Percentiles rank a stretch among this genome's conserved stretches.
These are phyloP conservation scores for Stylophora pistillata DNA, from an alignment of 64 coral and sea anemone genomes.

Conservation along the genomic window DNA sequence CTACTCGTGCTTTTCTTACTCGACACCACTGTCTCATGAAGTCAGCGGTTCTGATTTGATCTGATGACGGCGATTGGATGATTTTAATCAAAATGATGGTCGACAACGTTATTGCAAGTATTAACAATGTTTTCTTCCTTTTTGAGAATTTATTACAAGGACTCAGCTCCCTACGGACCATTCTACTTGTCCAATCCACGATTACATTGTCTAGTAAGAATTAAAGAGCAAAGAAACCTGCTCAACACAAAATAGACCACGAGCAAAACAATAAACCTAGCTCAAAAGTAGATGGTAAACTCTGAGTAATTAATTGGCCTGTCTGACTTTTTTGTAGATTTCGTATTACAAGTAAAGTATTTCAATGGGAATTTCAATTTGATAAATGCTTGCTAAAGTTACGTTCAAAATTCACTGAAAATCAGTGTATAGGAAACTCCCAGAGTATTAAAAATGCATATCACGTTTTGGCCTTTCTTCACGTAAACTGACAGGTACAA, in stretches of 20 bases:
- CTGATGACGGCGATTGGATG: conserved; percentile 14
- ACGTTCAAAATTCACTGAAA: no score
- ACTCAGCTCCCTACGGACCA: conserved; percentile 14
- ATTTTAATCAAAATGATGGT: neutral
- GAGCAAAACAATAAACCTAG: neutral
- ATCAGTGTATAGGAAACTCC: neutral
- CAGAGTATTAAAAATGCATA: neutral
- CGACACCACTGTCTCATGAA: conserved; percentile 89
- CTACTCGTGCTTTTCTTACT: conserved; percentile 62
- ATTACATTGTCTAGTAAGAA: neutral
- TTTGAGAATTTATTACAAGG: neutral
- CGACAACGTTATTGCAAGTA: neutral
- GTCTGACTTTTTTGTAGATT: no score
- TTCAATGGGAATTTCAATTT: no score
- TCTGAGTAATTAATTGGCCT: no score
- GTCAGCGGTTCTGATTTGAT: conserved; percentile 33
- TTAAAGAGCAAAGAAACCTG: neutral
- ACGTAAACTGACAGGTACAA: neutral
- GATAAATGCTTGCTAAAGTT: no score
- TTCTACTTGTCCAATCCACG: neutral
- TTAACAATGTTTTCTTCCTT: neutral
- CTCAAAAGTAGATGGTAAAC: no score
- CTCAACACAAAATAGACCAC: neutral
- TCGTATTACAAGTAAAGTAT: no score
- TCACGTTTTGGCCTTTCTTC: neutral